Base-by-base conservation (phyloP, 2,113 vertebrate genomes). In the Hyaena hyaena region DNA sequence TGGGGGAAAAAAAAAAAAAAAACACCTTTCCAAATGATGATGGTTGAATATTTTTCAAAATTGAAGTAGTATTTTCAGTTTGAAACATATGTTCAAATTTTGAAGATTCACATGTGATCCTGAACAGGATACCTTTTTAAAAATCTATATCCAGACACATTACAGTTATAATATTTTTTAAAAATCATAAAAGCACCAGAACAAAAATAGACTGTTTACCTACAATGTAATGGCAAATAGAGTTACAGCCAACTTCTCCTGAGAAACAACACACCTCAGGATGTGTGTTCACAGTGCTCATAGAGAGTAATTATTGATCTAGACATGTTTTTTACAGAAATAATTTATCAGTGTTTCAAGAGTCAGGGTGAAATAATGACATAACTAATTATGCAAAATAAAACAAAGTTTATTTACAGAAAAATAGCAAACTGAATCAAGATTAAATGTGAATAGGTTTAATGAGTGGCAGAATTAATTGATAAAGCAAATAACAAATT, bases 351-450 rank as follows among this genome's bases (percentile, higher is more conserved):
- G 24, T 65, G 23, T 23, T 63, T 63, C 35, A 88, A 66, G 84
- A 66, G 23, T 66, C 14, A 55, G n/a, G 35, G 35, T 23, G 45
- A 82, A 92, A 82, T 66, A 74, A 82, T 35, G 65, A 58, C 16
- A 45, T 28, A 81, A 68, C 0, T 39, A 91, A 16, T 76, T 31
- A 65, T 21, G 15, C 58, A 82, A 21, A 86, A 74, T 33, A 45
- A 74, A 43, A 21, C 53, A 83, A 73, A 45, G 31, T 19, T 35
- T 85, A 73, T 74, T 74, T 82, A 91, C 48, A 77, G 63, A 84
- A 95, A 77, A 74, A 89, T 81, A 53, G 12, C 33, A 76, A 87
- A 76, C 21, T 83, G 58, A 82, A 91, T 61, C 17, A 94, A 76
- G 31, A 68, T 58, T 82, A 66, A 93, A 96, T 79, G 24, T 89